A percentile compares a stretch with the other conserved stretches of the same genome.
Evolutionary conservation across 64 coral and sea anemone species (phyloP).

Genomic region (Hydrozoanthus tunicans): DNA sequence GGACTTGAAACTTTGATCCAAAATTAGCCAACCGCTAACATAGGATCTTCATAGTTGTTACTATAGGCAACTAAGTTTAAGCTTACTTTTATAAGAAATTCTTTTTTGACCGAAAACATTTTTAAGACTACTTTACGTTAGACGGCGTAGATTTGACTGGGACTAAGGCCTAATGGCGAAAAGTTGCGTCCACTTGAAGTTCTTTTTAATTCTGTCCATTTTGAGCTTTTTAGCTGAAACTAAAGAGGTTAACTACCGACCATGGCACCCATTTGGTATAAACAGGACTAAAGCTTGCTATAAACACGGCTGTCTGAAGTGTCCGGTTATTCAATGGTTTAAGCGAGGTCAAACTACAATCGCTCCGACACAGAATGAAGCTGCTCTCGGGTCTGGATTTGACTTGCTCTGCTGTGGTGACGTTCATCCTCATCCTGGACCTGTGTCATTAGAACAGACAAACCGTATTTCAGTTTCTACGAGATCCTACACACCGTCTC

Average conservation of each 20-base stretch:
- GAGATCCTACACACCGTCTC: background rate
- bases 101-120: too few species aligned
- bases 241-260: background rate
- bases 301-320: constrained; percentile 3
- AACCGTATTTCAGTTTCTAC: background rate
- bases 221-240: constrained; percentile 14
- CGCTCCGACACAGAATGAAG: background rate
- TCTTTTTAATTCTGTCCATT: background rate
- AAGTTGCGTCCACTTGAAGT: constrained; percentile 1
- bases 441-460: background rate
- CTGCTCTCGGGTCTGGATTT: constrained; percentile 4
- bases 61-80: too few species aligned
- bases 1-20: too few species aligned
- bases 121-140: too few species aligned
- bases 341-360: constrained; percentile 2
- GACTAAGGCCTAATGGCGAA: background rate
- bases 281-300: background rate
- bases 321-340: constrained; percentile 6
- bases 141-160: background rate
- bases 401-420: background rate
- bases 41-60: too few species aligned
- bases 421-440: constrained; percentile 1
- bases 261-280: background rate
- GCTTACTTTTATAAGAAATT: too few species aligned
- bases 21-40: too few species aligned